phyloP scores from a whole-genome alignment of 2,888 invertebrate species.

The Leucophora obtusa region DNA sequence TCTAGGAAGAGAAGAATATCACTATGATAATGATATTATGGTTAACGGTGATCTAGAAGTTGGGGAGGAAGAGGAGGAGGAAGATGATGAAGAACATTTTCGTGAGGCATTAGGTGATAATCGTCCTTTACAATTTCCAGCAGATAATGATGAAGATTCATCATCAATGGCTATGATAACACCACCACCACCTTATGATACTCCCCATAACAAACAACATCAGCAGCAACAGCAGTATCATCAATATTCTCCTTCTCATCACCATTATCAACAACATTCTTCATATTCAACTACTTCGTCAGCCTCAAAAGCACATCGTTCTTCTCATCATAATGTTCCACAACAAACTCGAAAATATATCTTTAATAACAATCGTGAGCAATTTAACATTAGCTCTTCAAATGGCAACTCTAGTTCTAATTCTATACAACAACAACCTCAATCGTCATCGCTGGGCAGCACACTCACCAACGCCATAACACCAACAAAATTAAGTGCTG shows the following conservation, averaged over 20 bases:
- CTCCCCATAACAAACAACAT: conserved; percentile 66
- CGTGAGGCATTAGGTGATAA: conserved; percentile 39
- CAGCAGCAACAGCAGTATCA: conserved; percentile 39
- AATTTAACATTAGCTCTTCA: conserved; percentile 73
- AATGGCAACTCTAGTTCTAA: conserved; percentile 65
- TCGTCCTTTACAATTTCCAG: conserved; percentile 36
- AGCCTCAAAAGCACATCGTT: conserved; percentile 58
- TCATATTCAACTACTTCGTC: conserved; percentile 22
- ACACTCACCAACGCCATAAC: conserved; percentile 71
- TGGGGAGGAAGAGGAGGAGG: conserved; percentile 34
- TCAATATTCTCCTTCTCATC: conserved; percentile 34
- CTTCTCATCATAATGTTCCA: conserved; percentile 20
- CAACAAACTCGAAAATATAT: conserved; percentile 70
- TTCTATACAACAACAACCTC: conserved; percentile 63
- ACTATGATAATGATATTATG: conserved; percentile 64
- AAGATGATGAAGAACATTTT: conserved; percentile 36
- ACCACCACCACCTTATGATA: conserved; percentile 75
- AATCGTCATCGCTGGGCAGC: conserved; percentile 61
- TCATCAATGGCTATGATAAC: conserved; percentile 76
- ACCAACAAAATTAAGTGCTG: conserved; percentile 75
- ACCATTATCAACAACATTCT: conserved; percentile 34
- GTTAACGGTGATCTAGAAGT: neutral
- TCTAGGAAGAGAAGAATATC: conserved; percentile 30
- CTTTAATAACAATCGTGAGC: conserved; percentile 74
- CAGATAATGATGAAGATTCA: conserved; percentile 67